Evolutionary conservation across 2,888 invertebrate genomes (phyloP).

Genomic region (Enchytraeus crypticus): DNA sequence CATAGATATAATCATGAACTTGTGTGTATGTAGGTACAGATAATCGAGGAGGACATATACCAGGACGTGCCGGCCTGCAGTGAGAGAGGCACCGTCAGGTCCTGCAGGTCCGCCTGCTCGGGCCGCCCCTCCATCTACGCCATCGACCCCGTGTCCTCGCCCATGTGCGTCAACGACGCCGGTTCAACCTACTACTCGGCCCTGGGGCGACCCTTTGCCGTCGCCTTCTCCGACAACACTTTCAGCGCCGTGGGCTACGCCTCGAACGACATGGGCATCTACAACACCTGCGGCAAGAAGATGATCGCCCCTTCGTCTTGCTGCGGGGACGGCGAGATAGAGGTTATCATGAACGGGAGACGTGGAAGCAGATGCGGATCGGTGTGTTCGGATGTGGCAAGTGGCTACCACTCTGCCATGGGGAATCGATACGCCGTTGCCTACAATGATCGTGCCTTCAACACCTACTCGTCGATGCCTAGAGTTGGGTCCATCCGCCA

Average conservation of each 20-base stretch:
- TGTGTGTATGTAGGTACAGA: background rate
- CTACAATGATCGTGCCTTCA: slow-evolving; percentile 10
- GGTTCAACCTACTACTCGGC: background rate
- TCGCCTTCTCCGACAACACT: slow-evolving; percentile 9
- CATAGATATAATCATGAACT: too few species aligned
- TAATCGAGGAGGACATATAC: background rate
- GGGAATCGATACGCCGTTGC: slow-evolving; percentile 15
- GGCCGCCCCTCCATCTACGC: background rate
- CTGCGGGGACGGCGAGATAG: background rate
- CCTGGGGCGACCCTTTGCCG: slow-evolving; percentile 6
- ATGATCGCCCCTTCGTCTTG: background rate
- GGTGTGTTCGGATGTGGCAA: slow-evolving; percentile 7
- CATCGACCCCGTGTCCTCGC: background rate
- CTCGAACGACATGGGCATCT: background rate
- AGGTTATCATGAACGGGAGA: background rate
- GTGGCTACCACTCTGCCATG: slow-evolving; percentile 10
- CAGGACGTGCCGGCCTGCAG: background rate
- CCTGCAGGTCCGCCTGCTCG: background rate
- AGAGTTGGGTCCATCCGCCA: background rate
- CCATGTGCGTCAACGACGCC: background rate
- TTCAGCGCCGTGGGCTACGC: slow-evolving; percentile 1
- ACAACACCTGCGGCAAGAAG: background rate
- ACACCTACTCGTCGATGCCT: background rate
- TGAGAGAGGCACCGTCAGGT: background rate
- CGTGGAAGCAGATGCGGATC: background rate